Base-by-base conservation (phyloP, 2,797 vertebrate genomes). In the Anableps anableps region DNA sequence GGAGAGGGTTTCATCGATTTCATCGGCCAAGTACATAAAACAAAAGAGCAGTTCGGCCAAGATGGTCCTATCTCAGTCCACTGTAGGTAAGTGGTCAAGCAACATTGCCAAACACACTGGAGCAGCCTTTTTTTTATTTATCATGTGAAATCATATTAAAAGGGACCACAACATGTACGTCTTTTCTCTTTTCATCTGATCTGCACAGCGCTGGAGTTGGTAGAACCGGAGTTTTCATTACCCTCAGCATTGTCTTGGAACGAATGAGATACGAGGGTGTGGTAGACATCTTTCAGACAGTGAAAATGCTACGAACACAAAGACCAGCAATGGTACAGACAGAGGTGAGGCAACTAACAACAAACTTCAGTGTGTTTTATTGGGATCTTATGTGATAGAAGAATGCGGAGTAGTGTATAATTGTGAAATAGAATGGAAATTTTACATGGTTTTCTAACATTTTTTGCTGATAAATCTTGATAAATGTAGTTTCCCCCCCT, bases 1-100 rank as follows among this genome's bases (percentile, higher is more conserved):
- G 99, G 99, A 93, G 99, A 99, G 95, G 99, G 99, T 84, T 99
- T 99, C 93, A 99, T 99, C 87, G 99, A 99, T 92, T 99, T 99
- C 94, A 99, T 99, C 14, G 98, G 99, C 88, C 99, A 99, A 96
- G 99, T 99, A 53, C 99, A 99, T 96, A 99, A 99, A 98, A 99
- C 99, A 81, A 99, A 99, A 95, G 98, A 99, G 91, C 99, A 99
- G 92, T 99, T 99, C 86, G 99, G 99, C 90, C 99, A 99, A 94
- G 99, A 99, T 76, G 99, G 99, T 80, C 99, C 99, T 23, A 99
- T 99, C 92, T 97, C 98, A 64, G 99, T 99, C 90, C 99, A 99
- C 84, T 99, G 99, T 96, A 99, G 99, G 99, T 99, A 90, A 96
- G 96, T 91, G 38, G 78, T 45, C 29, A 66, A 17, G 11, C 26